These are phyloP conservation scores for Lytechinus variegatus DNA, from an alignment of 35 echinoderm and acorn worm genomes.

Conservation along the genomic window DNA sequence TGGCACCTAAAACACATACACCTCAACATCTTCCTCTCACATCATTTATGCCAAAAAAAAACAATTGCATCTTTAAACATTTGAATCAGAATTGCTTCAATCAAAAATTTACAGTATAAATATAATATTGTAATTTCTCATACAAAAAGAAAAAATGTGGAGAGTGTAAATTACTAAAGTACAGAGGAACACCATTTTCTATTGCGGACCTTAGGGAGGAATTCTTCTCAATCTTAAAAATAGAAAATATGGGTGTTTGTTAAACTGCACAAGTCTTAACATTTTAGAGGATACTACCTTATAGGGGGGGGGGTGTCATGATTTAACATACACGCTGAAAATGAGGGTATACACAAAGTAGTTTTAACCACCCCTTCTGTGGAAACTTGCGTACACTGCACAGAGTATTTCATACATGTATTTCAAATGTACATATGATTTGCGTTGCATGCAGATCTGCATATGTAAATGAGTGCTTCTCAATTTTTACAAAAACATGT, in stretches of 20 bases:
- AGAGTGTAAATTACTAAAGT: conserved; percentile 28
- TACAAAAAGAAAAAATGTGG: conserved; percentile 40
- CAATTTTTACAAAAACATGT: neutral
- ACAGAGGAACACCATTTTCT: neutral
- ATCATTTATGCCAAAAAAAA: neutral
- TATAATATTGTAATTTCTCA: conserved; percentile 52
- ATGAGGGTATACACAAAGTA: no score
- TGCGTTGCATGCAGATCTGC: neutral
- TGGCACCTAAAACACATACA: neutral
- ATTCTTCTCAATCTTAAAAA: neutral
- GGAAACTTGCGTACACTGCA: neutral
- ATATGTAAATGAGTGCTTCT: neutral
- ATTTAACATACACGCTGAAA: no score
- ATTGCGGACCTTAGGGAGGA: neutral
- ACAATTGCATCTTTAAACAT: conserved; percentile 54
- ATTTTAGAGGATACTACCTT: neutral
- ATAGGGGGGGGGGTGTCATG: no score
- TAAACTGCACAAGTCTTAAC: neutral
- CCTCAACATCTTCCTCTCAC: neutral
- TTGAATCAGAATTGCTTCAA: conserved; percentile 53
- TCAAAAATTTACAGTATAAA: conserved; percentile 50
- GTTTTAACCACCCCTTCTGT: neutral
- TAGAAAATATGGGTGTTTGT: neutral
- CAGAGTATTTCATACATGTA: neutral
- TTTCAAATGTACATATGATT: neutral